Conservation (phyloP, 1,140 invertebrate species). For the Bombus breviceps region DNA sequence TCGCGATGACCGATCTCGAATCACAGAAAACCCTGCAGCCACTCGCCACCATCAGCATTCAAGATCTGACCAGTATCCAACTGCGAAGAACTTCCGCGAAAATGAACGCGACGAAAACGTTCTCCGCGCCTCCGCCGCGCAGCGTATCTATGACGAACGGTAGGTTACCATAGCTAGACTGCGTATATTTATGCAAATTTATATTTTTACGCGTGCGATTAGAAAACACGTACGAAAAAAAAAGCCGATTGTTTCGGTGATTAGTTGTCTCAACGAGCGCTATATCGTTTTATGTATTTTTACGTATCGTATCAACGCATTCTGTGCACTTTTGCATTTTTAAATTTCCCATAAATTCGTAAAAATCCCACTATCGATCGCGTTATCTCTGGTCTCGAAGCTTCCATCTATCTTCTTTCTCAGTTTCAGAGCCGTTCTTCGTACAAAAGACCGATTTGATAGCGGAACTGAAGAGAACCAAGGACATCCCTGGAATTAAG, state of each 20-base stretch:
- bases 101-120: conserved; percentile 89
- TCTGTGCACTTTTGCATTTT: too few relatives aligned
- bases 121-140: conserved; percentile 88
- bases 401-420: not conserved
- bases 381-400: not conserved
- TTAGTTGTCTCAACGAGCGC: too few relatives aligned
- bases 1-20: conserved; percentile 70
- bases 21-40: conserved; percentile 85
- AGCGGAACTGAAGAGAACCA: conserved; percentile 94
- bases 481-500: conserved; percentile 94
- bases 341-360: too few relatives aligned
- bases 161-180: conserved; percentile 21
- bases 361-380: too few relatives aligned
- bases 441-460: conserved; percentile 93
- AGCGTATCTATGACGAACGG: conserved; percentile 86
- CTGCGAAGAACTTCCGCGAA: conserved; percentile 88
- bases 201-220: too few relatives aligned
- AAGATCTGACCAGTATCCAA: conserved; percentile 92
- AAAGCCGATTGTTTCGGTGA: too few relatives aligned
- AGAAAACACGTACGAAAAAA: too few relatives aligned
- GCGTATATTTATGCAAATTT: too few relatives aligned
- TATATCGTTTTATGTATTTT: too few relatives aligned
- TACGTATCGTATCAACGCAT: too few relatives aligned
- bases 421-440: conserved; percentile 88
- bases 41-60: conserved; percentile 91